Conservation (phyloP, 1,140 invertebrate species). For the Drosophila sturtevanti region DNA sequence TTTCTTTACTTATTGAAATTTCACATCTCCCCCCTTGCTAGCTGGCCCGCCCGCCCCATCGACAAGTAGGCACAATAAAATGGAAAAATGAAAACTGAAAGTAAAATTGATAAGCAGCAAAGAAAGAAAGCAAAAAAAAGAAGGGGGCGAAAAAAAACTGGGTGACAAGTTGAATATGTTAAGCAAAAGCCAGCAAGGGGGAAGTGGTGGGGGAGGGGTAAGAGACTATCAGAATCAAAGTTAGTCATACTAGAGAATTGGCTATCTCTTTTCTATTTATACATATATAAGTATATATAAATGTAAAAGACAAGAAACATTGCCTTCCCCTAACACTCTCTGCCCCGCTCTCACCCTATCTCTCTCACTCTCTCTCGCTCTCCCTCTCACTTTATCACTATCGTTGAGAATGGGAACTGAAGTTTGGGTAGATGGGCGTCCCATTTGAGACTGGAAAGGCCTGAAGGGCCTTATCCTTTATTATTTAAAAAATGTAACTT, state of each 20-base stretch:
- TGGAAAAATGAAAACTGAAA: constrained; percentile 33
- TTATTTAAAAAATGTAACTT: not conserved
- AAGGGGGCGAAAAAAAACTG: constrained; percentile 9
- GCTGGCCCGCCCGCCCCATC: constrained; percentile 9
- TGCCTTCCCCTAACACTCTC: not conserved
- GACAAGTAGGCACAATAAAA: not conserved
- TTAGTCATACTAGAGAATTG: constrained; percentile 31
- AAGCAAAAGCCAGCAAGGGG: not conserved
- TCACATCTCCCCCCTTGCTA: too few relatives aligned
- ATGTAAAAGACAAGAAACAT: not conserved
- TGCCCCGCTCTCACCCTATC: too few relatives aligned
- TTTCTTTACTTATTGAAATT: not conserved
- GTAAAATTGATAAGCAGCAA: constrained; percentile 37
- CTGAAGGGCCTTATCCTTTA: not conserved
- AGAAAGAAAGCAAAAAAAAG: not conserved
- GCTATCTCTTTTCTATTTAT: constrained; percentile 26
- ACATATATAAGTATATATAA: too few relatives aligned
- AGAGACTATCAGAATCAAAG: constrained; percentile 21
- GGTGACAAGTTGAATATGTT: constrained; percentile 82
- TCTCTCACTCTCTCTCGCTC: too few relatives aligned
- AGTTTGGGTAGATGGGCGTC: too few relatives aligned
- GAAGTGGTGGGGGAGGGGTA: not conserved
- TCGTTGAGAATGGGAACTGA: too few relatives aligned
- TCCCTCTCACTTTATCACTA: too few relatives aligned
- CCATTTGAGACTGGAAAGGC: not conserved